Percentiles rank a stretch among this genome's conserved stretches.
These are phyloP conservation scores for Intellagama lesueurii DNA, from an alignment of 2,797 vertebrate species.

Conservation along the genomic window DNA sequence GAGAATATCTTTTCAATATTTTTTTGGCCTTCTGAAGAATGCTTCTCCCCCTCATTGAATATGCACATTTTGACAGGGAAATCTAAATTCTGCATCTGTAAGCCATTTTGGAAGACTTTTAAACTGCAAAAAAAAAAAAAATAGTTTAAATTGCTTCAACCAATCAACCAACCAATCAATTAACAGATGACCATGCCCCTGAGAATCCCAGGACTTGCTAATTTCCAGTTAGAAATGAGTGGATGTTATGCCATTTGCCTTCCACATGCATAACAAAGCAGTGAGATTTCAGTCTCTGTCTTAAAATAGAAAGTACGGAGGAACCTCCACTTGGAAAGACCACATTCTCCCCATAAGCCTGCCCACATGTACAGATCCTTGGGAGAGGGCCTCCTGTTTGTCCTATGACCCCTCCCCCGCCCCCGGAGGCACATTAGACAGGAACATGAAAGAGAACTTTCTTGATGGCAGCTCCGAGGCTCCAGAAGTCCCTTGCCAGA, in stretches of 20 bases:
- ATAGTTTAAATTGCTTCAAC: neutral
- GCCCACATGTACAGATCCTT: neutral
- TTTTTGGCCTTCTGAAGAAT: no score
- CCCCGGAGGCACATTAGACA: neutral
- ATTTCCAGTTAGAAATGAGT: no score
- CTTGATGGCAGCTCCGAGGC: neutral
- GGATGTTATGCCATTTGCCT: no score
- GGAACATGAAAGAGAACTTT: neutral
- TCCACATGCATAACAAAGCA: no score
- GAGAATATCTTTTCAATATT: neutral
- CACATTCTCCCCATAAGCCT: neutral
- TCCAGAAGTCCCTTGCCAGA: neutral
- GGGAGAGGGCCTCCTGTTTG: neutral
- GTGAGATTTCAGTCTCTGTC: neutral
- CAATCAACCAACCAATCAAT: neutral
- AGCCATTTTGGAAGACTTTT: neutral
- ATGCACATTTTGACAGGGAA: neutral
- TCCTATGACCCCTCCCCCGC: neutral
- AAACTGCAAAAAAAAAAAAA: neutral
- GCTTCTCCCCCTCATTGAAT: neutral
- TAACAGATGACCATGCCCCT: no score
- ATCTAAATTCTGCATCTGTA: neutral
- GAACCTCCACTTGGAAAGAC: neutral
- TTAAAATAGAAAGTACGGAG: neutral
- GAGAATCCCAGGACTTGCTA: no score